These are phyloP conservation scores for Meteorus cinctellus DNA, from an alignment of 2,888 invertebrate species.

Conservation along the genomic window DNA sequence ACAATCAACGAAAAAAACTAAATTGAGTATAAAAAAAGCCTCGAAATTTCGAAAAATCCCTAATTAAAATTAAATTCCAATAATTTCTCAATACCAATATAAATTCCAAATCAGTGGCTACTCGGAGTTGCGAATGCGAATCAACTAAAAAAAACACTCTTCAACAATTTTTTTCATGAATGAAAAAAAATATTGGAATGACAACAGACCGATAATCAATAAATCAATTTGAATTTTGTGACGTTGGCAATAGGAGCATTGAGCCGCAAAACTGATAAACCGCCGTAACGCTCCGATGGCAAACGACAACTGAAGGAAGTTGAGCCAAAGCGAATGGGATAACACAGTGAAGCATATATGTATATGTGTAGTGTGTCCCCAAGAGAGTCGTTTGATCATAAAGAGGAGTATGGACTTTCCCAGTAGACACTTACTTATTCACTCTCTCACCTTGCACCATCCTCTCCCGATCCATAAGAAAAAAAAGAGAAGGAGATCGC, in stretches of 20 bases:
- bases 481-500: background rate
- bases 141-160: too few relatives aligned
- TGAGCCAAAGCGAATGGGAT: constrained; percentile 59
- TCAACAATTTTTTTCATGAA: too few relatives aligned
- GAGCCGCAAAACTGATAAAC: constrained; percentile 42
- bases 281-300: constrained; percentile 63
- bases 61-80: background rate
- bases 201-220: constrained; percentile 14
- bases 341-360: constrained; percentile 51
- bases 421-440: constrained; percentile 17
- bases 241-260: constrained; percentile 13
- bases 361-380: constrained; percentile 38
- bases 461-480: constrained; percentile 16
- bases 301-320: constrained; percentile 68
- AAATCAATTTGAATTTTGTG: constrained; percentile 30
- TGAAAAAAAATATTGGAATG: constrained; percentile 5
- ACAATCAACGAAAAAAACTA: background rate
- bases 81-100: too few relatives aligned
- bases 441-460: constrained; percentile 30
- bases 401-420: constrained; percentile 46
- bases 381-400: constrained; percentile 44
- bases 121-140: too few relatives aligned
- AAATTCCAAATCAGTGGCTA: too few relatives aligned
- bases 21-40: background rate
- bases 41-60: background rate